A percentile compares a stretch with the other conserved stretches of the same genome.
Conservation (phyloP, 2,888 invertebrate species). For the Muscina levida region DNA sequence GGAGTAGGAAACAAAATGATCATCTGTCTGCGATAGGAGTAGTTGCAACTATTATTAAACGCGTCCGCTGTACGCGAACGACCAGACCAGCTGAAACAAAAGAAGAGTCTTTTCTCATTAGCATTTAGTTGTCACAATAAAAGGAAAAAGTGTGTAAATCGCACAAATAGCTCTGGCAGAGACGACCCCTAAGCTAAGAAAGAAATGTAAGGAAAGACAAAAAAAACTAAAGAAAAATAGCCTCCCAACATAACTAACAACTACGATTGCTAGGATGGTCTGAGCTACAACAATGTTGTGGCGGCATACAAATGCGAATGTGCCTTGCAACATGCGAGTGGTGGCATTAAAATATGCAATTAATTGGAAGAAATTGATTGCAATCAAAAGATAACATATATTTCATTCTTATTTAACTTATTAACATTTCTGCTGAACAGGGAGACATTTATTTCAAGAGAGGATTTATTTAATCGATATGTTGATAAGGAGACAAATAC, state of each 20-base stretch:
- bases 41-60: background rate
- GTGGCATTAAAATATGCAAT: conserved; percentile 34
- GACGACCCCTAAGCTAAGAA: too few relatives aligned
- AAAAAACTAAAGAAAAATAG: background rate
- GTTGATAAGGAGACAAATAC: too few relatives aligned
- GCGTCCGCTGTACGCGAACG: conserved; percentile 8
- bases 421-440: background rate
- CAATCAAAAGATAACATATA: conserved; percentile 59
- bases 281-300: conserved; percentile 4
- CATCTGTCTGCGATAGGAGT: conserved; percentile 15
- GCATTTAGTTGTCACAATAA: conserved; percentile 62
- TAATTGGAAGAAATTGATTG: conserved; percentile 64
- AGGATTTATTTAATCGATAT: too few relatives aligned
- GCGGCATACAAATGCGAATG: conserved; percentile 32
- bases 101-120: conserved; percentile 56
- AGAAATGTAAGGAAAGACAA: background rate
- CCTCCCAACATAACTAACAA: background rate
- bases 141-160: conserved; percentile 64
- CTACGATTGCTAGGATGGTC: background rate
- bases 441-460: too few relatives aligned
- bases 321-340: background rate
- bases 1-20: conserved; percentile 20
- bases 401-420: background rate
- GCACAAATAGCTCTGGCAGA: conserved; percentile 38
- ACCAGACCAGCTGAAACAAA: conserved; percentile 41